Evolutionary conservation across 2,797 vertebrate species (phyloP).

Genomic region (Notolabrus celidotus): DNA sequence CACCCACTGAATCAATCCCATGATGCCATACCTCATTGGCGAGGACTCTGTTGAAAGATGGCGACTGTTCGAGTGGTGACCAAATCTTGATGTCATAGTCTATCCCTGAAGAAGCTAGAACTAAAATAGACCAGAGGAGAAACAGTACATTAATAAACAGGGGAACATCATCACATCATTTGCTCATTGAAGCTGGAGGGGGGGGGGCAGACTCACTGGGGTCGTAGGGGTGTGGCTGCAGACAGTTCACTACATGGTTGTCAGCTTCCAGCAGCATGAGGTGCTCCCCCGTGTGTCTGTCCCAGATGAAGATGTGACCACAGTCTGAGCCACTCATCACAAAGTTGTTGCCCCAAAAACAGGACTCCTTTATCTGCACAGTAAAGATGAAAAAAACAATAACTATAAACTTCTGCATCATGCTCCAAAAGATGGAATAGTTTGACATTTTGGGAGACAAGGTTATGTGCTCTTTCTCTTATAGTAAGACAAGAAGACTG

Average conservation of each 20-base stretch:
- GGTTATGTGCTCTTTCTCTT: neutral
- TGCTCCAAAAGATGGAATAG: neutral
- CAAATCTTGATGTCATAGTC: conserved; percentile 99
- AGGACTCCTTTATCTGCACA: conserved; percentile 97
- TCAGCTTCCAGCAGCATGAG: conserved; percentile 98
- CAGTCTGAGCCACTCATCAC: conserved; percentile 99
- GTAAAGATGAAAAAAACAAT: conserved; percentile 15
- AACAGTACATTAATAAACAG: conserved; percentile 15
- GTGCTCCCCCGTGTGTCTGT: conserved; percentile 95
- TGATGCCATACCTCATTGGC: conserved; percentile 90
- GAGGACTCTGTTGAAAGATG: conserved; percentile 95
- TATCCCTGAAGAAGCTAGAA: conserved; percentile 98
- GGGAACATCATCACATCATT: rapidly evolving
- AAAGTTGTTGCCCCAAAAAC: conserved; percentile 98
- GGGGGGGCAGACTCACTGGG: conserved; percentile 93
- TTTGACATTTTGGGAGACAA: neutral
- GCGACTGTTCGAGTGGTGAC: conserved; percentile 93
- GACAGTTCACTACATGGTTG: conserved; percentile 99
- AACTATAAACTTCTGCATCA: neutral
- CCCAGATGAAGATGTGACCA: conserved; percentile 99
- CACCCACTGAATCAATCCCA: too few relatives aligned
- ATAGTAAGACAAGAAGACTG: too few relatives aligned
- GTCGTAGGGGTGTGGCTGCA: conserved; percentile 98
- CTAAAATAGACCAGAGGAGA: conserved; percentile 77
- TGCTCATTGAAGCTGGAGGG: neutral